phyloP scores from a whole-genome alignment of 2,113 vertebrate genomes.

The Psephotus haematonotus region DNA sequence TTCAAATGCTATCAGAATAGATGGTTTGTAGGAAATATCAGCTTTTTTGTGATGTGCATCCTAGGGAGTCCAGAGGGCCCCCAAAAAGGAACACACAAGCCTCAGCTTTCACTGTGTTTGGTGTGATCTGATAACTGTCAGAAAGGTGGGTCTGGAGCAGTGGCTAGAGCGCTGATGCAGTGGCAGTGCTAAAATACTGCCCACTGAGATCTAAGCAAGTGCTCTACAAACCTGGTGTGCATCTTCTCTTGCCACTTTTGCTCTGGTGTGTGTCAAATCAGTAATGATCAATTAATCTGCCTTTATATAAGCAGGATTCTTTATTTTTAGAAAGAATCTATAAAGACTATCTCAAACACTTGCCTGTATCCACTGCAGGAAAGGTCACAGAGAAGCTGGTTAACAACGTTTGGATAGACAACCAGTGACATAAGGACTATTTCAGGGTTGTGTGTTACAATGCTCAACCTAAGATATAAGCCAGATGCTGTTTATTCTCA shows the following conservation, averaged over 20 bases:
- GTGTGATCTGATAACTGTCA: background rate
- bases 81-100: background rate
- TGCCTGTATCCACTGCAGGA: conserved; percentile 30
- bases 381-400: conserved; percentile 60
- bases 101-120: background rate
- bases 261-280: background rate
- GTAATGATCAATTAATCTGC: conserved; percentile 19
- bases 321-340: conserved; percentile 68
- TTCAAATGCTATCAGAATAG: background rate
- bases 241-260: background rate
- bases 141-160: background rate
- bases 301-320: conserved; percentile 25
- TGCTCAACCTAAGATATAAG: background rate
- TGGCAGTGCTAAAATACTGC: background rate
- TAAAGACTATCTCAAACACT: conserved; percentile 44
- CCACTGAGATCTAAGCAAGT: background rate
- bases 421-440: conserved; percentile 22
- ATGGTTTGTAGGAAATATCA: background rate
- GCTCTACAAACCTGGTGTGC: background rate
- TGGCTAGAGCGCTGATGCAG: background rate
- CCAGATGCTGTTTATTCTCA: background rate
- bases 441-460: background rate
- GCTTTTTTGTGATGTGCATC: background rate
- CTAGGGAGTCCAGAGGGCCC: background rate
- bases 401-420: conserved; percentile 11